Percentiles rank a stretch among this genome's conserved stretches.
phyloP scores from a whole-genome alignment of 2,113 vertebrate genomes.

The Oreotrochilus melanogaster region DNA sequence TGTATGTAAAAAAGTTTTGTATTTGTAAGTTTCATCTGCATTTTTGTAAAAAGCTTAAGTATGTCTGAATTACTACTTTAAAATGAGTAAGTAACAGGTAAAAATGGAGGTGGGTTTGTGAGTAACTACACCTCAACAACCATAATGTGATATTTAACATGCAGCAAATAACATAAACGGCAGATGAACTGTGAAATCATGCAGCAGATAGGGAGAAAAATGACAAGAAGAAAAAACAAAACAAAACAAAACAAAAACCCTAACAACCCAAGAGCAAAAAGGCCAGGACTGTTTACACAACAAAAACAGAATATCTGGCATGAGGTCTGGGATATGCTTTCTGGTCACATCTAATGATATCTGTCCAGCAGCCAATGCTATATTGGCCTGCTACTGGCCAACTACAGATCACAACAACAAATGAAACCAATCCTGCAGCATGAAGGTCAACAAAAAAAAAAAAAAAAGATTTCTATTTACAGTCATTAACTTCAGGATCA shows the following conservation, averaged over 20 bases:
- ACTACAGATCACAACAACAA: not conserved
- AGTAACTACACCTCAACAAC: not conserved
- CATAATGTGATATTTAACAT: not conserved
- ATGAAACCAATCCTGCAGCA: not conserved
- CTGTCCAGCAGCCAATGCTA: not conserved
- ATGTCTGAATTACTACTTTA: not conserved
- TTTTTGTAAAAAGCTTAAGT: not conserved
- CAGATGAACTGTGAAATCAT: not conserved
- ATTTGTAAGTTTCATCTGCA: not conserved
- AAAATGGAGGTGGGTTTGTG: not conserved
- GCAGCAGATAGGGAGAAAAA: not conserved
- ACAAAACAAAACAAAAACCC: not conserved
- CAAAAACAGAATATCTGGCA: not conserved
- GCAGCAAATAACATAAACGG: not conserved
- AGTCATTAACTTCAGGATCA: not conserved
- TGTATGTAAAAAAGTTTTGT: not conserved
- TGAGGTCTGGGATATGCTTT: not conserved
- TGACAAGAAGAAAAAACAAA: accelerated
- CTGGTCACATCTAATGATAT: not conserved
- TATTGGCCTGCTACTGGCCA: not conserved
- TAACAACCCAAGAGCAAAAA: not conserved
- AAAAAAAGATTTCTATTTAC: not conserved
- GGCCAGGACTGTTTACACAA: not conserved
- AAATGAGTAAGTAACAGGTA: not conserved
- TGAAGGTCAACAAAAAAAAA: not conserved